Evolutionary conservation across 2,113 vertebrate species (phyloP), one percentile per base, ranked within the genome.

Genomic region (Progne subis): DNA sequence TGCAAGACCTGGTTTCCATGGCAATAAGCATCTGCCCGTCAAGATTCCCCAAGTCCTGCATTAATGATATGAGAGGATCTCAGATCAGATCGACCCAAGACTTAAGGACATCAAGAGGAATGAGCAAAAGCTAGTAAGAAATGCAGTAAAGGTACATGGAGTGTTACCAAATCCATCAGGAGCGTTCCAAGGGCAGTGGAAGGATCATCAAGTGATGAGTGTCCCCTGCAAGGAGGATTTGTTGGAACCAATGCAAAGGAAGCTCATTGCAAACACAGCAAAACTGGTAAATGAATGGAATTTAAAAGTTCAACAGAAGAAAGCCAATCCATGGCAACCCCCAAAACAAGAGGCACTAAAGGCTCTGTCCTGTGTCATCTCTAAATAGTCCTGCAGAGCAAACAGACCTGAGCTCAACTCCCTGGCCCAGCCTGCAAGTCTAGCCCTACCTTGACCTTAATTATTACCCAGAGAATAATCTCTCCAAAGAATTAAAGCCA

Each of bases 361-460:
- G 0, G 14, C 55, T 53, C 50, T 85, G 37, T 41, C 6, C 49
- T 78, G 21, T 50, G 57, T 11, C 39, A 21, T 31, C 67, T 60
- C 75, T 63, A 43, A 56, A 23, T 0, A 80, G 43, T 6, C 41
- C 81, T 37, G 41, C 61, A 25, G 23, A 74, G 59, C 55, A 41
- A 53, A 84, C 0, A 84, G 44, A 71, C 24, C 61, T 12, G 34
- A 78, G 53, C 74, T 64, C 53, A 34, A 8, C 63, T 44, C 64
- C 18, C 67, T 79, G 72, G n/a, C 46, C 29, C 88, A 56, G 78
- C 32, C 57, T 31, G 19, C 8, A 64, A 80, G 37, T 44, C 75
- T 78, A 44, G 19, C 86, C 61, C 82, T 94, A 68, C 90, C 88
- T 93, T 92, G 95, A 95, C 96, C 96, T 93, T 86, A 96, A 92